A percentile compares a stretch with the other conserved stretches of the same genome.
These are phyloP conservation scores for Zaprionus africanus DNA, from an alignment of 1,140 invertebrate genomes.

Conservation along the genomic window DNA sequence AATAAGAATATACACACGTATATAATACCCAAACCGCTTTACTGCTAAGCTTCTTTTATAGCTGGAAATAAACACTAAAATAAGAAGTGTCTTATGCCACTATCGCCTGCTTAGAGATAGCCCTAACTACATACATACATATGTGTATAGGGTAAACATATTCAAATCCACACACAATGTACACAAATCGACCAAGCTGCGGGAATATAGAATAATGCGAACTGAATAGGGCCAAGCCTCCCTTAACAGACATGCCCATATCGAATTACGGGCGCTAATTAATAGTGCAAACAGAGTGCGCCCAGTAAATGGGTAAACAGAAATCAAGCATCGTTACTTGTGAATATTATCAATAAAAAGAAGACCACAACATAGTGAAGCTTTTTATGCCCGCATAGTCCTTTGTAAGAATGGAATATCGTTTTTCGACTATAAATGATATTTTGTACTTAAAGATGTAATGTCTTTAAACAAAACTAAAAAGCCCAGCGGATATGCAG, in stretches of 20 bases:
- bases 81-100: neutral
- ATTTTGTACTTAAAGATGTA: too few species aligned
- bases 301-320: neutral
- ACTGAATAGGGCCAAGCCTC: conserved; percentile 33
- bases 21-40: neutral
- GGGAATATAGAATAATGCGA: neutral
- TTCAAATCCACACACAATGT: neutral
- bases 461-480: neutral
- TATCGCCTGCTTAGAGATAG: neutral
- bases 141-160: neutral
- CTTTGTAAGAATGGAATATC: neutral
- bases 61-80: neutral
- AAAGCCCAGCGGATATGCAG: neutral
- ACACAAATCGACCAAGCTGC: neutral
- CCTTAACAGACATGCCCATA: conserved; percentile 4
- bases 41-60: neutral
- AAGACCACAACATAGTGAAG: neutral
- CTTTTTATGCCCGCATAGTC: neutral
- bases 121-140: neutral
- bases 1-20: too few species aligned
- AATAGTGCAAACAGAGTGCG: conserved; percentile 30
- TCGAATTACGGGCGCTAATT: conserved; percentile 40
- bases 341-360: conserved; percentile 6
- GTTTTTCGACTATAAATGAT: neutral
- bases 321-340: neutral